Evolutionary conservation across 2,888 invertebrate genomes (phyloP).

Genomic region (Salpingus planirostris): DNA sequence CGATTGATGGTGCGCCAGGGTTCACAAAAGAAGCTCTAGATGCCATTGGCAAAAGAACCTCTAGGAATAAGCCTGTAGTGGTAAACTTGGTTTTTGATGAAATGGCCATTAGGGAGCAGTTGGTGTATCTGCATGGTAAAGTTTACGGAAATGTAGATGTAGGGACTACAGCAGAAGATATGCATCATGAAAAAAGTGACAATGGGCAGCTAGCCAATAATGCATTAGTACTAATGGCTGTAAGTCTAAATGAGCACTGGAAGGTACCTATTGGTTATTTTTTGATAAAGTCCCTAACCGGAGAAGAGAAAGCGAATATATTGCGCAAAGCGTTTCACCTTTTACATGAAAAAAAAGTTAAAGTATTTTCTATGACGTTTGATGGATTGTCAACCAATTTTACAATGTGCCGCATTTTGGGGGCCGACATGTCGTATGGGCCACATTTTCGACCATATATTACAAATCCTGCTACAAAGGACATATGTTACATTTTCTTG

Average conservation of each 20-base stretch:
- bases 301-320: constrained; percentile 12
- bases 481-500: constrained; percentile 15
- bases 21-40: too few species aligned
- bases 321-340: constrained; percentile 10
- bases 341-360: constrained; percentile 9
- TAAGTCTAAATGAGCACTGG: constrained; percentile 14
- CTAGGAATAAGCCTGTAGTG: too few species aligned
- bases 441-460: constrained; percentile 15
- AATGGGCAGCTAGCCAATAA: not conserved
- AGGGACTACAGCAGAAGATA: too few species aligned
- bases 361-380: constrained; percentile 16
- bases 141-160: too few species aligned
- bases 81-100: too few species aligned
- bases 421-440: constrained; percentile 4
- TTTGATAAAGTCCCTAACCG: constrained; percentile 14
- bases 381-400: constrained; percentile 15
- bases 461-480: constrained; percentile 11
- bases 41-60: too few species aligned
- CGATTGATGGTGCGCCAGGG: too few species aligned
- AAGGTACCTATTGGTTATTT: constrained; percentile 19
- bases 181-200: not conserved
- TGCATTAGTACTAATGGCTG: constrained; percentile 15
- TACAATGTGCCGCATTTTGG: constrained; percentile 9
- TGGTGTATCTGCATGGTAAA: too few species aligned
- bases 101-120: too few species aligned